Base-by-base conservation (phyloP, 2,797 vertebrate genomes). In the Fringilla coelebs region DNA sequence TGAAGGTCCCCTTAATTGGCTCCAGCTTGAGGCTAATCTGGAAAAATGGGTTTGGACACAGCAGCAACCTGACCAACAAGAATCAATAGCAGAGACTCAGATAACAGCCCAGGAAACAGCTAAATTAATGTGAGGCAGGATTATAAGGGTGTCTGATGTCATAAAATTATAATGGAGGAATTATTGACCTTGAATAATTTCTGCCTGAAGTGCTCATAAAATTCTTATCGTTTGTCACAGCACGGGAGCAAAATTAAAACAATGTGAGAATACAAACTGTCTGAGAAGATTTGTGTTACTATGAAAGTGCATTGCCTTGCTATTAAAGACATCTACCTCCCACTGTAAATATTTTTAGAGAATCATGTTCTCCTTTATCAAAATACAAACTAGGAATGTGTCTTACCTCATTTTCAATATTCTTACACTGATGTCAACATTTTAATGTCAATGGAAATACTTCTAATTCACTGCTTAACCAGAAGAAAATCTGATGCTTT, bases 141-240 rank as follows among this genome's bases (percentile, higher is more conserved):
- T 62, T 90, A 72, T 51, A 74, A 88, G 40, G 38, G 79, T 34
- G 28, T 62, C 71, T 81, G 60, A 60, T 77, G 18, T 54, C 66
- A 74, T 87, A 68, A 95, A 74, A 41, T 87, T 68, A 61, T 85
- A 87, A 79, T 58, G 51, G 31, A 32, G 73, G 72, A 71, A 66
- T 94, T 91, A 93, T 20, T 94, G 76, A 90, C 80, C 80, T 88
- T 78, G 36, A 78, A 19, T 81, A 72, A 92, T 90, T 88, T 78
- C 79, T 95, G 54, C 32, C 82, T 74, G 61, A 88, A 88, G 36
- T 58, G 25, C 17, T 58, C 62, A 81, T 75, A 94, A 94, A 91
- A 45, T 57, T 85, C 63, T 73, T 38, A 66, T 58, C 6, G 9
- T 78, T 89, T 88, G 24, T 86, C 48, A 85, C 40, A 80, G 68